These are phyloP conservation scores for Acrossocheilus fasciatus DNA, from an alignment of 2,797 vertebrate genomes.

Conservation along the genomic window DNA sequence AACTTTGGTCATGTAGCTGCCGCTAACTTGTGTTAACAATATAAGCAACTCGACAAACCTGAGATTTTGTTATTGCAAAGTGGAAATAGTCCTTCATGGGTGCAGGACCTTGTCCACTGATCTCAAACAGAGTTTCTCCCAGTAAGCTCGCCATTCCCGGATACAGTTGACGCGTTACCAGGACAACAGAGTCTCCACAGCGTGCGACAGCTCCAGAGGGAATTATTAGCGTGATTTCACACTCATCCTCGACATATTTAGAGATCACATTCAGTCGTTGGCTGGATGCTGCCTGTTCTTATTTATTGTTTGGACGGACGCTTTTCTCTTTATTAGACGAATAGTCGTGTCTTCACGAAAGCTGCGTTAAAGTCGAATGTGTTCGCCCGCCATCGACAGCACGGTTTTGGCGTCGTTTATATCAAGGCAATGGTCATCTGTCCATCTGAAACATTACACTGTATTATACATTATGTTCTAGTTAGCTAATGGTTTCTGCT, in stretches of 20 bases:
- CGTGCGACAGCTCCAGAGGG: background rate
- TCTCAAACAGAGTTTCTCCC: slow-evolving; percentile 75
- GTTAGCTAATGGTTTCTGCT: background rate
- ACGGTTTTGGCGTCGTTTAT: background rate
- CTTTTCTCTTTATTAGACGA: background rate
- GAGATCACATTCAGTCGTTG: background rate
- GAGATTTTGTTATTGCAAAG: slow-evolving; percentile 71
- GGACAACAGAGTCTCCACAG: background rate
- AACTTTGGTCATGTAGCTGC: background rate
- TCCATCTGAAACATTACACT: background rate
- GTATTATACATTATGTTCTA: no score
- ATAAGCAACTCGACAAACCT: slow-evolving; percentile 63
- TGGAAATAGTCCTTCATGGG: slow-evolving; percentile 80
- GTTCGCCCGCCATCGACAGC: rapidly evolving
- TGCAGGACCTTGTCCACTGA: slow-evolving; percentile 73
- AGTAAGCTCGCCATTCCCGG: slow-evolving; percentile 83
- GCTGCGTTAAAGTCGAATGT: background rate
- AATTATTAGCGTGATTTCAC: background rate
- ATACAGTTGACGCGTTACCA: slow-evolving; percentile 53
- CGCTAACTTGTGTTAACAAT: background rate
- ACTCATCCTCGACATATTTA: background rate
- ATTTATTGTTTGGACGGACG: background rate
- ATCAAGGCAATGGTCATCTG: background rate
- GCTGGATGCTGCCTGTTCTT: background rate
- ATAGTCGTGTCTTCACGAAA: background rate